Conservation (phyloP, 2,113 vertebrate species). For the Fukomys damarensis region DNA sequence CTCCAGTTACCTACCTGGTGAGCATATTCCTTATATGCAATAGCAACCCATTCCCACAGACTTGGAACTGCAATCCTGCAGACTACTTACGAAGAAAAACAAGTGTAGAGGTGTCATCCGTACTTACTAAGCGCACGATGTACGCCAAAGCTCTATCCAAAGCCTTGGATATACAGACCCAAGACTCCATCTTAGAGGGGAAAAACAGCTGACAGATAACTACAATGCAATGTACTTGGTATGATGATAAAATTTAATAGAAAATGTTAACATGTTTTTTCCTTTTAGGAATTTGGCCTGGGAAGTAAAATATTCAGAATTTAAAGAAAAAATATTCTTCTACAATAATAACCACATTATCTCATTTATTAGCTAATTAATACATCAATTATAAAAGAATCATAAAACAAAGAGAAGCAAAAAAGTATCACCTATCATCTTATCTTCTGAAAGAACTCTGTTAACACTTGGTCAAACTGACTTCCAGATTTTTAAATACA, state of each 20-base stretch:
- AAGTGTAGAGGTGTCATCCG: not conserved
- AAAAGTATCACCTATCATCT: not conserved
- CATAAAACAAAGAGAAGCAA: not conserved
- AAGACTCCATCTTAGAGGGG: not conserved
- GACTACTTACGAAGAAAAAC: not conserved
- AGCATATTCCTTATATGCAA: not conserved
- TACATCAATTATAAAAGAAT: not conserved
- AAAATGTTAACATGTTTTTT: not conserved
- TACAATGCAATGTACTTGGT: not conserved
- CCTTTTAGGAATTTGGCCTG: not conserved
- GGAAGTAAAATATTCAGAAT: constrained; percentile 3
- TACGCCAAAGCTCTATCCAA: not conserved
- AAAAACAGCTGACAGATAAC: not conserved
- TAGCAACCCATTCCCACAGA: not conserved
- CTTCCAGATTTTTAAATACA: not conserved
- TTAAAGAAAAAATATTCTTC: not conserved
- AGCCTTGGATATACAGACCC: not conserved
- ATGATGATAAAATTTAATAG: not conserved
- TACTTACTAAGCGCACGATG: not conserved
- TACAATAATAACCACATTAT: constrained; percentile 13
- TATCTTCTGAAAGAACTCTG: not conserved
- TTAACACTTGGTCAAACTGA: not conserved
- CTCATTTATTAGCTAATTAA: not conserved
- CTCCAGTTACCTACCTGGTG: not conserved
- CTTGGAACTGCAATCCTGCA: not conserved